Evolutionary conservation across 2,113 vertebrate species (phyloP).

Genomic region (Trematomus loennbergii): DNA sequence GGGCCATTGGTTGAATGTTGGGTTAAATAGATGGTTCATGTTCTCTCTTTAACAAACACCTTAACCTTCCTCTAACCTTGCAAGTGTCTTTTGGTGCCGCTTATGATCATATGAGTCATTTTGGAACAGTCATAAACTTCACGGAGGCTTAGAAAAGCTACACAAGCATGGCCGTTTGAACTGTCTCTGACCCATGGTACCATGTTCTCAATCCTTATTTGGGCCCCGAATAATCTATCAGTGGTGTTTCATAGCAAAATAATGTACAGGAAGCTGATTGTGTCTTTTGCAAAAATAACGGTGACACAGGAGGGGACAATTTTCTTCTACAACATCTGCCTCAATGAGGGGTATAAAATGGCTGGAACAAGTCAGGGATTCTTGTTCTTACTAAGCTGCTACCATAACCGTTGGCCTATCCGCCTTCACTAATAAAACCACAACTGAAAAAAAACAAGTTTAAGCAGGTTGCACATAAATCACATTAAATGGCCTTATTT

Average conservation of each 20-base stretch:
- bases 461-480: background rate
- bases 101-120: background rate
- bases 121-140: background rate
- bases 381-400: conserved; percentile 10
- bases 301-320: too few species aligned
- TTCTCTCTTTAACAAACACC: background rate
- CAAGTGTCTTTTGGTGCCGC: background rate
- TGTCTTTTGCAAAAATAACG: too few species aligned
- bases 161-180: background rate
- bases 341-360: background rate
- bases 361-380: background rate
- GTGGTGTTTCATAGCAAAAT: background rate
- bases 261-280: background rate
- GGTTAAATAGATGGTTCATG: background rate
- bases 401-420: background rate
- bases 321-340: background rate
- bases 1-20: background rate
- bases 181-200: background rate
- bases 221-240: background rate
- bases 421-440: conserved; percentile 9
- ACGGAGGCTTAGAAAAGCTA: background rate
- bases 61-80: too few species aligned
- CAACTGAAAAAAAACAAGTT: conserved; percentile 11
- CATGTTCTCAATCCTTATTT: conserved; percentile 1
- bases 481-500: too few species aligned